Base-by-base conservation (phyloP, 2,888 invertebrate species). In the Octonoba sinensis region DNA sequence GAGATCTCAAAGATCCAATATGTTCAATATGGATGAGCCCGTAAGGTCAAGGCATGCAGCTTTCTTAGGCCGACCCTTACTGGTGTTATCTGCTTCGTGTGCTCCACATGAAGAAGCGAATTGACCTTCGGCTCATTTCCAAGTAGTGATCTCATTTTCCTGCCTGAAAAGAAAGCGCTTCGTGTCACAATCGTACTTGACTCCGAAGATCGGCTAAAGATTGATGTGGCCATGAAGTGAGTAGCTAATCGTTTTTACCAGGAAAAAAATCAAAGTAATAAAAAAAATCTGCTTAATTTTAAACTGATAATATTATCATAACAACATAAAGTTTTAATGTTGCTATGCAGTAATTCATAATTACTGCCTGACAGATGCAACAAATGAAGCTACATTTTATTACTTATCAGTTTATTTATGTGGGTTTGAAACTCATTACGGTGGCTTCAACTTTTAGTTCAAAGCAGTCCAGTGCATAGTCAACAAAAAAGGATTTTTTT, bases 141-240 rank as follows among this genome's bases (percentile, higher is more conserved):
- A 72, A 79, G 79, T 67, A 60, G 59, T 73, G 72, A 79, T 79
- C 79, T 79, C 79, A 73, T 79, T 79, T 79, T 69, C 54, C 51
- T 65, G 59, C 65, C 16, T 62, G 44, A 44, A 36, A 57, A 24
- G 60, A 62, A 62, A 70, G 46, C 62, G 62, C 67, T 62, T 60
- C 69, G 51, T 64, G 77, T 71, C 78, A 78, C 77, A 70, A 77
- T 77, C 77, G 64, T 64, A 65, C 77, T 60, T 69, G 76, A 59
- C 64, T 54, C 56, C 65, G 51, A 15, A 66, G 78, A 78, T 70
- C 65, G 57, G n/a, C 44, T 57, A 24, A 51, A 59, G 75, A 78
- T 78, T 56, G 65, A 78, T 66, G 72, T 78, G 72, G 54, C 78
- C 78, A 65, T 78, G 78, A 78, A 78, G 72, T 59, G 65, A 57